These are phyloP conservation scores for Origma solitaria DNA, from an alignment of 2,113 vertebrate genomes.

Conservation along the genomic window DNA sequence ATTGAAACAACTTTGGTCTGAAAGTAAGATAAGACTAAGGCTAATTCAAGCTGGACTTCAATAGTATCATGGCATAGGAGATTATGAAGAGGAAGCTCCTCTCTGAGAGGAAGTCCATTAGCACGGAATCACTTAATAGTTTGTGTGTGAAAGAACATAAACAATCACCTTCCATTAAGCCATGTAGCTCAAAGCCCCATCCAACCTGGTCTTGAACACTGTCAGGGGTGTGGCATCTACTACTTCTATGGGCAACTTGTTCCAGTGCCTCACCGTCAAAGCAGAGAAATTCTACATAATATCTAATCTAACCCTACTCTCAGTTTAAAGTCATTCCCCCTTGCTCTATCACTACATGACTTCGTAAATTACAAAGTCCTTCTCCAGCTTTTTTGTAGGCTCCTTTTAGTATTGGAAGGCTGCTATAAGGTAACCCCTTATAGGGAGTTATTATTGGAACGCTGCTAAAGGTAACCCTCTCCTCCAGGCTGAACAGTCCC, in stretches of 20 bases:
- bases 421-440: neutral
- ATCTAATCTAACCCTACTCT: neutral
- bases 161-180: neutral
- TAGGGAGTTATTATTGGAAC: neutral
- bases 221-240: neutral
- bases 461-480: neutral
- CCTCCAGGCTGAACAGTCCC: neutral
- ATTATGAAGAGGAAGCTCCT: neutral
- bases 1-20: neutral
- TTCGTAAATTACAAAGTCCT: neutral
- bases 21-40: neutral
- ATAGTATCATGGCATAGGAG: neutral
- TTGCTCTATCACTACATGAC: neutral
- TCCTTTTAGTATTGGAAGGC: neutral
- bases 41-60: neutral
- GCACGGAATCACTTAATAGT: neutral
- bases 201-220: neutral
- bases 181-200: neutral
- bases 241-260: fast-evolving
- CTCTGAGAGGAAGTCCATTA: neutral
- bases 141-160: neutral
- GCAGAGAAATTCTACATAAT: neutral
- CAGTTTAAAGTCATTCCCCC: neutral
- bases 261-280: neutral
- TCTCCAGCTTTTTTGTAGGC: neutral